Base-by-base conservation (phyloP, 2,113 vertebrate species). In the Hippocampus guttulatus region DNA sequence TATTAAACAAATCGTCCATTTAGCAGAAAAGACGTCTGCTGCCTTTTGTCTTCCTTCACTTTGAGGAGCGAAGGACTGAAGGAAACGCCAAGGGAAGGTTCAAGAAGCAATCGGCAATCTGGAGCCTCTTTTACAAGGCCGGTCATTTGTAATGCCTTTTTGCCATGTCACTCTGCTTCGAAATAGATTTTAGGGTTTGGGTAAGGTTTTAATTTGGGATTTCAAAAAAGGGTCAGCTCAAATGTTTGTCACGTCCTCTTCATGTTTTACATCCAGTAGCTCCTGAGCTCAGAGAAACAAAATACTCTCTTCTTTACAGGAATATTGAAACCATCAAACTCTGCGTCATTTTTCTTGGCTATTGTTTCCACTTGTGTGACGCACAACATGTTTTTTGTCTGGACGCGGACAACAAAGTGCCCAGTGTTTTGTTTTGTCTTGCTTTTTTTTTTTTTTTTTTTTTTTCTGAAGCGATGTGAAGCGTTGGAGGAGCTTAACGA, bases 1-100 rank as follows among this genome's bases (percentile, higher is more conserved):
- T 87, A 90, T 77, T 89, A 90, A 90, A 90, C 78, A 78, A 77
- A 67, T 69, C 81, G 77, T 86, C 79, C 86, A 83, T 85, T 88
- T 84, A 90, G 85, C 82, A 81, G 62, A 64, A 81, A 14, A 5
- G 7, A 2, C 27, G 45, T 30, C 25, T 55, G 20, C 69, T 49
- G 18, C 27, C 30, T 71, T 47, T 55, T 72, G 60, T 9, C 16
- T 75, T 45, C 75, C 16, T 51, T 51, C 47, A 43, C 12, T 73
- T 74, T 52, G 3, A 10, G 18, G 61, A 79, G 73, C n/a, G 8
- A 55, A 10, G 0, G 8, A 55, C 69, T 83, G 71, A 47, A 23
- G 66, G 84, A 67, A 74, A 76, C 73, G 75, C 69, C 61, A 81
- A 25, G 11, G 6, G 10, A 15, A 16, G 14, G 11, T 60, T 27